Base-by-base conservation (phyloP, 2,888 invertebrate genomes). In the Tinea semifulvella region DNA sequence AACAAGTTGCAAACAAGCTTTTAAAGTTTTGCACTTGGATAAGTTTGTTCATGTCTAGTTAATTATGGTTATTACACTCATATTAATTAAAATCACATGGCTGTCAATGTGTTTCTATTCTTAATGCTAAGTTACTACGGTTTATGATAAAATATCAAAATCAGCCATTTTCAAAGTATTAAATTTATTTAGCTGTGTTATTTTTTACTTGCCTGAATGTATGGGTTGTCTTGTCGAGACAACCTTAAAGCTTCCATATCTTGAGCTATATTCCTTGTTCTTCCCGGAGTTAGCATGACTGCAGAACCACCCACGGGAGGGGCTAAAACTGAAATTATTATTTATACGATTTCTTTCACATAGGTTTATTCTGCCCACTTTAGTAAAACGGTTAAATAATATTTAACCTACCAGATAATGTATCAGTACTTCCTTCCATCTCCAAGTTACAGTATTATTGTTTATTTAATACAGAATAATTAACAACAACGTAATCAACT, bases 181-280 rank as follows among this genome's bases (percentile, higher is more conserved):
- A n/a, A n/a, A n/a, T n/a, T n/a, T n/a, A n/a, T n/a, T n/a, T n/a
- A n/a, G n/a, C n/a, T n/a, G n/a, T n/a, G n/a, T 35, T 6, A 14
- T 17, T 8, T 13, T 42, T 31, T 28, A 47, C 47, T 46, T 63
- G 90, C 91, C 85, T 91, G 89, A 49, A 92, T 75, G 63, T 90
- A 92, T 1, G 92, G 92, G 73, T 93, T 92, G 68, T 93, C 92
- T 68, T 92, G 91, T 48, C 92, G 82, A 6, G 92, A 92, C 38
- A 91, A 82, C 56, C 91, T 83, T 35, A 92, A 75, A 17, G 91
- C 89, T 65, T 92, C 91, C 91, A 92, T 92, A 61, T 92, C 92
- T 69, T 90, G 89, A 57, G 91, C 90, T 57, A 91, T 89, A 68
- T 91, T 90, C 53, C 90, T 82, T 49, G 88, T 88, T 51, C 90